Evolutionary conservation across 2,113 vertebrate genomes (phyloP), one percentile per base, ranked within the genome.

Genomic region (Micromys minutus): DNA sequence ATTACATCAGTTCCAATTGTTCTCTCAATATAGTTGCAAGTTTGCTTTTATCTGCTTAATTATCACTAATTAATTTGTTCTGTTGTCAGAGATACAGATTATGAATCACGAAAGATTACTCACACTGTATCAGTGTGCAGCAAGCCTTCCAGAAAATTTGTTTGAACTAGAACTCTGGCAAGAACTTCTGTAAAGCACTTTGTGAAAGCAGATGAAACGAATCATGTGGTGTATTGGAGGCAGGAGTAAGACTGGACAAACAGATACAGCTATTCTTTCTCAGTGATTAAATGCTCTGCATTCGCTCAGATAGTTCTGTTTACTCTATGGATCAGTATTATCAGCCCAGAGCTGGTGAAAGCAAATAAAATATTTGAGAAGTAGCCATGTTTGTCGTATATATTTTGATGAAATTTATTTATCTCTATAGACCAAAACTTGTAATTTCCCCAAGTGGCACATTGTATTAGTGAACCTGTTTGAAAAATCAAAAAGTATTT

Each of bases 401-500:
- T 45, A 76, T 75, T 93, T 94, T 94, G 74, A 92, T 65, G 47
- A 17, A 55, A 61, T 84, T 93, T 79, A 86, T 39, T n/a, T 86
- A 57, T 42, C 42, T 74, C 24, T 67, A 19, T 42, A 77, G 85
- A 42, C 47, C 1, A 26, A 42, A 84, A 84, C 22, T 79, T 16
- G 4, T 24, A 0, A 47, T 76, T 85, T 24, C 45, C 24, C 50
- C 26, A 45, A 2, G 0, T 94, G 9, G 42, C 42, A 36, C 31
- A 77, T 52, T 29, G 29, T 63, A 59, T 86, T 77, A 92, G 19
- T 59, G 3, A 89, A 91, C 11, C 34, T 77, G 19, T 16, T 59
- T 91, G n/a, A 69, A 87, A 91, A 76, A 76, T 36, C 69, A 91
- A 90, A 90, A 92, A 34, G 76, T 5, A 19, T 69, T 93, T 96